These are phyloP conservation scores for Chelonoidis abingdonii DNA, from an alignment of 2,113 vertebrate species.

Conservation along the genomic window DNA sequence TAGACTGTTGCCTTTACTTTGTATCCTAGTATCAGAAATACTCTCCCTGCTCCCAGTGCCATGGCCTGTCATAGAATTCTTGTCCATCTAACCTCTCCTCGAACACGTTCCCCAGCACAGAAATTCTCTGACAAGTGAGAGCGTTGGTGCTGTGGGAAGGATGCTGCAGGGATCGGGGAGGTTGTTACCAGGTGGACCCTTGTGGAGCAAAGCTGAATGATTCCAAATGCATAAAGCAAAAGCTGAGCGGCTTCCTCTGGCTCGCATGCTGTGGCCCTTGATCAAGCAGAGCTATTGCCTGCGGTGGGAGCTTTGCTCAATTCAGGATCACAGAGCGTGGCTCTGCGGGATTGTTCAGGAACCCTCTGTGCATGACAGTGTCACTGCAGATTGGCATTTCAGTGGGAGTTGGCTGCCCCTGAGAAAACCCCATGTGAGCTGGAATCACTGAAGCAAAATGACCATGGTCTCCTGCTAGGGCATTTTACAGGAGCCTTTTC, in stretches of 20 bases:
- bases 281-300: neutral
- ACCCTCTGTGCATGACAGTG: rapidly evolving
- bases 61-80: neutral
- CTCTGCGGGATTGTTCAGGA: neutral
- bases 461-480: rapidly evolving
- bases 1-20: rapidly evolving
- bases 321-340: neutral
- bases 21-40: rapidly evolving
- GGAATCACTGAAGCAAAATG: rapidly evolving
- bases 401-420: rapidly evolving
- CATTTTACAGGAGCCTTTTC: neutral
- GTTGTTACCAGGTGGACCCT: neutral
- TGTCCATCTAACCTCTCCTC: too few species aligned
- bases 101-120: neutral
- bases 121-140: neutral
- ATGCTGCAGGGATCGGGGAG: neutral
- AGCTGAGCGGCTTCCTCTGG: neutral
- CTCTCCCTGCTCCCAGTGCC: neutral
- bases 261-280: neutral
- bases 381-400: neutral
- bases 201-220: neutral
- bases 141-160: neutral
- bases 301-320: neutral
- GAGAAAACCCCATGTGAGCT: rapidly evolving
- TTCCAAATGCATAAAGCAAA: neutral